Evolutionary conservation across 2,797 vertebrate species (phyloP), one percentile per base, ranked within the genome.

Genomic region (Bucorvus abyssinicus): DNA sequence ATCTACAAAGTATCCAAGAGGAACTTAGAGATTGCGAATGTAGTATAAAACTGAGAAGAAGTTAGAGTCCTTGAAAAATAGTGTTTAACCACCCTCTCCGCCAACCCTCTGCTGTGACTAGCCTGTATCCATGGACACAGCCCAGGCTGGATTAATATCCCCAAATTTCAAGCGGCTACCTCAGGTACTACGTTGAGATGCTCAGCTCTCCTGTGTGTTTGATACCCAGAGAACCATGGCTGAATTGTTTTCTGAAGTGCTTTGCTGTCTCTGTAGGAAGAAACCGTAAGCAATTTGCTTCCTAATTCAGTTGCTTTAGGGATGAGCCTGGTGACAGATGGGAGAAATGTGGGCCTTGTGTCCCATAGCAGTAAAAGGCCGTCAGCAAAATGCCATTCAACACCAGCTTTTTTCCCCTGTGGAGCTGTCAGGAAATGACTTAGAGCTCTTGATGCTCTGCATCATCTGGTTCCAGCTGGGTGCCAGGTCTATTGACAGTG

Each of bases 381-480:
- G 36, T 27, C 9, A n/a, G 40, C 36, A 79, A 47, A 73, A 49
- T 21, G 10, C n/a, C 9, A 10, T 67, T 60, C 29, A 50, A 24
- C 26, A 61, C 12, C n/a, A 56, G 20, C 17, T 3, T 36, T 21
- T 52, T 34, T 7, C 24, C 24, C 24, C 24, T 0, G 0, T 20
- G 24, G 11, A 29, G 56, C 24, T 78, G 50, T 20, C 14, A 14
- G 45, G 50, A 49, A 50, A 8, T 20, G 16, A 49, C 9, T 55
- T 47, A 3, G 6, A 56, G 36, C 32, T 59, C 30, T 26, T 56
- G 60, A 32, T 70, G 30, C 27, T 60, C 47, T 55, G 26, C 14
- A 13, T 47, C 12, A 4, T 14, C n/a, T 36, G 34, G 3, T 50
- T 65, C 55, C 30, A 50, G 17, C 44, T 6, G 22, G 21, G 8